These are phyloP conservation scores for Lycaena phlaeas DNA, from an alignment of 2,888 invertebrate species.

Conservation along the genomic window DNA sequence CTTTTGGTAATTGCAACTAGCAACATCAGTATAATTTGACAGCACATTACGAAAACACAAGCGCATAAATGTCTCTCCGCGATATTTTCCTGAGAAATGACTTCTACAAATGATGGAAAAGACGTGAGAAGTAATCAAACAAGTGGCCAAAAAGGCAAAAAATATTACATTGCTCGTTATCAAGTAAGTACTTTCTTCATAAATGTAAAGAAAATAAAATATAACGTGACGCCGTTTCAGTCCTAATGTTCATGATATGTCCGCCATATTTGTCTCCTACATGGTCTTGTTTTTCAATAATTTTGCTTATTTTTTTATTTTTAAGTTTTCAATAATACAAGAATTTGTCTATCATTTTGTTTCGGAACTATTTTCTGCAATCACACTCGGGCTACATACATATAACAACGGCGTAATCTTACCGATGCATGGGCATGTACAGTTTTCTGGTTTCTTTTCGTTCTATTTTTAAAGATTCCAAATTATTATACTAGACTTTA, in stretches of 20 bases:
- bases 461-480: background rate
- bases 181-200: slow-evolving; percentile 55
- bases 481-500: background rate
- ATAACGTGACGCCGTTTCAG: slow-evolving; percentile 57
- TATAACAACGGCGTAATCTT: background rate
- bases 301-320: slow-evolving; percentile 24
- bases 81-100: slow-evolving; percentile 73
- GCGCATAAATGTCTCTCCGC: slow-evolving; percentile 72
- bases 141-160: slow-evolving; percentile 61
- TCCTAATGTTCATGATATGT: slow-evolving; percentile 51
- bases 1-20: slow-evolving; percentile 21
- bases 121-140: slow-evolving; percentile 67
- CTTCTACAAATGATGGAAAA: slow-evolving; percentile 72
- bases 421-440: background rate
- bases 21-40: slow-evolving; percentile 51
- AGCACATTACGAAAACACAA: slow-evolving; percentile 70
- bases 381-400: background rate
- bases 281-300: slow-evolving; percentile 61
- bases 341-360: background rate
- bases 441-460: background rate
- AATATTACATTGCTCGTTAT: slow-evolving; percentile 66
- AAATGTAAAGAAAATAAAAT: slow-evolving; percentile 25
- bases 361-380: background rate
- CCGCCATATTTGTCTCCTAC: slow-evolving; percentile 68
- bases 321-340: slow-evolving; percentile 8